These are phyloP conservation scores for Paradoxurus hermaphroditus DNA, from an alignment of 2,113 vertebrate species.

Conservation along the genomic window DNA sequence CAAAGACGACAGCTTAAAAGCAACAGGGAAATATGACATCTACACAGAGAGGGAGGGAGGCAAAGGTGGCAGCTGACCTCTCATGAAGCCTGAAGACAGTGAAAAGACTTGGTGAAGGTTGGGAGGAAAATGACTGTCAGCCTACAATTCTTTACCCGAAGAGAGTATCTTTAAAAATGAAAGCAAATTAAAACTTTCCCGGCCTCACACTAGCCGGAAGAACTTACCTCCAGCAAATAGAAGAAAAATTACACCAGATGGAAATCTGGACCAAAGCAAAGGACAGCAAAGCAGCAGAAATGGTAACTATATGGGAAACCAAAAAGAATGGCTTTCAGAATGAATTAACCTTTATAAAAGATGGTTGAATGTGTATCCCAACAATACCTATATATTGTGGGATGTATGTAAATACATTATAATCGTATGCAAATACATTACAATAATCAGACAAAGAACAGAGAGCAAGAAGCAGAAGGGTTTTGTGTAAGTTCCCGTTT, in stretches of 20 bases:
- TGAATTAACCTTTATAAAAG: not conserved
- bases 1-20: not conserved
- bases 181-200: not conserved
- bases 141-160: not conserved
- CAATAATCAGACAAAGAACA: not conserved
- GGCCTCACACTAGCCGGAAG: not conserved
- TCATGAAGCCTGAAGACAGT: not conserved
- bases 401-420: not conserved
- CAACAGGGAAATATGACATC: not conserved
- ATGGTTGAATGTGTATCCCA: not conserved
- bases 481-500: not conserved
- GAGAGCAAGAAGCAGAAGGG: not conserved
- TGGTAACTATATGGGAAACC: not conserved
- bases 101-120: not conserved
- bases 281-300: not conserved
- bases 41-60: not conserved
- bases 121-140: not conserved
- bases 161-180: not conserved
- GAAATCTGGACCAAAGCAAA: not conserved
- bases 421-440: too few species aligned
- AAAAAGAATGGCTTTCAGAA: not conserved
- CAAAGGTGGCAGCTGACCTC: not conserved
- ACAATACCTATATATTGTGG: not conserved
- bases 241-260: not conserved
- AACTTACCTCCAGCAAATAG: not conserved